Evolutionary conservation across 2,888 invertebrate genomes (phyloP), one percentile per base, ranked within the genome.

Genomic region (Seira musarum): DNA sequence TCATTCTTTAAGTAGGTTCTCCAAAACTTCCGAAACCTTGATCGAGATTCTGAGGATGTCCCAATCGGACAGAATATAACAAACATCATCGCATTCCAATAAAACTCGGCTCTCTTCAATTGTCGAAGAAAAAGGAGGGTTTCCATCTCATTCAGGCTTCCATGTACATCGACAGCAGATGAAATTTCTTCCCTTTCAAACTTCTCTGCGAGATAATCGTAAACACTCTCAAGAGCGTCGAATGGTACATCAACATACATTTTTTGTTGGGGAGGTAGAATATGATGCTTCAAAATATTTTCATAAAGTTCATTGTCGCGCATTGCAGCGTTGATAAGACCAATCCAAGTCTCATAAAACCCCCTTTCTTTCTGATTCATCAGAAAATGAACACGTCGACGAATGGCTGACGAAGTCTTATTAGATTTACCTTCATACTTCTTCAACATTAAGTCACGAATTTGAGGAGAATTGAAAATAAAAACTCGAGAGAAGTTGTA

Each of bases 381-480:
- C 19, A 86, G 24, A 74, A 82, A 83, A 65, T 86, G 86, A 13
- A 86, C 15, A 0, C 86, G 65, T 24, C 86, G 65, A 19, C 86
- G 73, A 8, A 86, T 82, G 1, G 85, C 81, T 1, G 80, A 21
- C 1, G 85, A 82, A 2, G 86, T 85, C 69, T 86, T 86, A 10
- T 64, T 80, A 1, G 68, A 70, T 46, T 22, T 68, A 13, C 76
- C 80, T 3, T 83, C 72, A 21, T 60, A 63, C 68, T 78, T 83
- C 35, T 61, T 57, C 15, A 85, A 81, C 35, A 86, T 80, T n/a
- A 86, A 24, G 57, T 86, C 86, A 3, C 86, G 71, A 10, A 86
- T 81, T 70, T 86, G 86, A 17, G 80, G 22, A 13, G 86, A 66
- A 73, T 86, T 86, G 63, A 81, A 86, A 22, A 86, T 81, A 68